phyloP scores from a whole-genome alignment of 2,113 vertebrate genomes.

The Sander lucioperca region DNA sequence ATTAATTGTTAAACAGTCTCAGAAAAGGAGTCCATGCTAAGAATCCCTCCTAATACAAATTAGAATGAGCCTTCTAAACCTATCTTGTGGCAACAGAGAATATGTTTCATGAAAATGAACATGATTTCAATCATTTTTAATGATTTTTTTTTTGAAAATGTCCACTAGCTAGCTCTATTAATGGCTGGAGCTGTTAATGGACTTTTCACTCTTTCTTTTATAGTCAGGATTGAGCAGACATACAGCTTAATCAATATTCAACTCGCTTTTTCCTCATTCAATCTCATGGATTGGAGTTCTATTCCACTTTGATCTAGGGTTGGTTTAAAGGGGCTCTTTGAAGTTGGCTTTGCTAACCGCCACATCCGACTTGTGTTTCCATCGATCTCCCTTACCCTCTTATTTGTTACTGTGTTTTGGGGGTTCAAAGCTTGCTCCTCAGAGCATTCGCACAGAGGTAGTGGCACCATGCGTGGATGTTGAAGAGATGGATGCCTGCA shows the following conservation, averaged over 20 bases:
- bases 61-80: constrained; percentile 45
- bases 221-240: constrained; percentile 62
- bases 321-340: constrained; percentile 83
- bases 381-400: constrained; percentile 80
- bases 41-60: constrained; percentile 42
- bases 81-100: constrained; percentile 34
- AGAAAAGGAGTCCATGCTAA: constrained; percentile 33
- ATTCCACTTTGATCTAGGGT: constrained; percentile 82
- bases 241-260: constrained; percentile 84
- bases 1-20: constrained; percentile 42
- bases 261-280: constrained; percentile 69
- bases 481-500: constrained; percentile 46
- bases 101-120: constrained; percentile 60
- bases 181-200: constrained; percentile 66
- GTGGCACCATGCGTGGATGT: constrained; percentile 44
- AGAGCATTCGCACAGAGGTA: constrained; percentile 57
- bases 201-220: constrained; percentile 67
- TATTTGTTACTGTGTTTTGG: constrained; percentile 79
- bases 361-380: constrained; percentile 83
- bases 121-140: constrained; percentile 60
- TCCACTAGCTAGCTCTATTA: constrained; percentile 54
- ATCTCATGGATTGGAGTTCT: constrained; percentile 81
- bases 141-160: constrained; percentile 20
- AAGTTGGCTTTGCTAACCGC: constrained; percentile 84
- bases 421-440: constrained; percentile 80